Conservation (phyloP, 23 tunicate genomes). For the Corella eumyota region DNA sequence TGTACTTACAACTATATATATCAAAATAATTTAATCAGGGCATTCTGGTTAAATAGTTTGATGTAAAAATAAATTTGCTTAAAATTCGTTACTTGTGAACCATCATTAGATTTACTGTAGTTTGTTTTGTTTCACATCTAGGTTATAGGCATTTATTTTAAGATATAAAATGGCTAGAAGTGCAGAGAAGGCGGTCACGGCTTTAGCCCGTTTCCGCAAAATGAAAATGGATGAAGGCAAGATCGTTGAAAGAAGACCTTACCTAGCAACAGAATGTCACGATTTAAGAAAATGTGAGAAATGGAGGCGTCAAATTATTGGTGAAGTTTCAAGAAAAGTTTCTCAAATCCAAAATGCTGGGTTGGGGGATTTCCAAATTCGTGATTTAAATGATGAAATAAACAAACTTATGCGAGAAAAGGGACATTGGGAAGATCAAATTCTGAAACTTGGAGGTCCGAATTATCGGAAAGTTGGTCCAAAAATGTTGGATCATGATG, state of each 20-base stretch:
- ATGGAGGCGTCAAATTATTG: slow-evolving; percentile 95
- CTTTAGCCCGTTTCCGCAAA: slow-evolving; percentile 91
- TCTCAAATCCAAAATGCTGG: slow-evolving; percentile 99
- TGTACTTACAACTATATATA: no score
- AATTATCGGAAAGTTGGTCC: slow-evolving; percentile 77
- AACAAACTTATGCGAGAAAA: slow-evolving; percentile 96
- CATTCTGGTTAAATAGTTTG: no score
- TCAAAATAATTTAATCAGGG: no score
- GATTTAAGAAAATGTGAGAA: slow-evolving; percentile 75
- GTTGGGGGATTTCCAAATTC: slow-evolving; percentile 70
- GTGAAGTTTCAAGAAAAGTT: slow-evolving; percentile 94
- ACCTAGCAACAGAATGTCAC: slow-evolving; percentile 76
- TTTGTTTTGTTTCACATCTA: no score
- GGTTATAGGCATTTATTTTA: no score
- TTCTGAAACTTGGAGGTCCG: slow-evolving; percentile 87
- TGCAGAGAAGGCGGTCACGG: no score
- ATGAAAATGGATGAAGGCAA: slow-evolving; percentile 97
- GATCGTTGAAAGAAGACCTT: slow-evolving; percentile 80
- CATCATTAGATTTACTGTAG: no score
- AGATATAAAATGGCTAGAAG: no score
- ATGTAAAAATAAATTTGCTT: no score
- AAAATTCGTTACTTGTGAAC: no score
- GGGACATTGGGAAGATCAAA: slow-evolving; percentile 94
- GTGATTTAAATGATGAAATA: slow-evolving; percentile 97
- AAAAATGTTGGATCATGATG: slow-evolving; percentile 97